Evolutionary conservation across 2,797 vertebrate genomes (phyloP).

Genomic region (Nyctalus aviator): DNA sequence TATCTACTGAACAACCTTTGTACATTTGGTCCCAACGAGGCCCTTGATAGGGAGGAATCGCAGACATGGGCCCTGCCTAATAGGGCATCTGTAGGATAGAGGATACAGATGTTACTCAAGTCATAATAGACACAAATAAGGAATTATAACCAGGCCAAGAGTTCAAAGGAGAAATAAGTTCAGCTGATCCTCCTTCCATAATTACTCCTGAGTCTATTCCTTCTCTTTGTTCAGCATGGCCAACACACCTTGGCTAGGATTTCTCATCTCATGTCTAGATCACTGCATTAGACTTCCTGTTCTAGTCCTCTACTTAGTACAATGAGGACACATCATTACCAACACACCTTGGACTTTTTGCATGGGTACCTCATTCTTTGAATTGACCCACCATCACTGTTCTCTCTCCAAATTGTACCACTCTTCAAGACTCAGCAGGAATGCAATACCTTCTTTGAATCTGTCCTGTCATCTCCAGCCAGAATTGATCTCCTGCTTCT

Average conservation of each 20-base stretch:
- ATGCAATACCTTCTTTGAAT: not conserved
- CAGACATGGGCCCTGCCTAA: not conserved
- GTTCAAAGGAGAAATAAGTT: not conserved
- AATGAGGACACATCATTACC: not conserved
- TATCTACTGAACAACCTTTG: not conserved
- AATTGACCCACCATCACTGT: not conserved
- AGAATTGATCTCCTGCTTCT: not conserved
- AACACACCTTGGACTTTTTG: not conserved
- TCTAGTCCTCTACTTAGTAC: not conserved
- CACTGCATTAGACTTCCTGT: not conserved
- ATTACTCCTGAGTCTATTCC: not conserved
- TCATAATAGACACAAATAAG: not conserved
- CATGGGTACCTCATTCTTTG: not conserved
- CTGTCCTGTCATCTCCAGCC: not conserved
- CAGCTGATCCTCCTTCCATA: not conserved
- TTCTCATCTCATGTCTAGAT: not conserved
- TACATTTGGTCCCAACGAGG: not conserved
- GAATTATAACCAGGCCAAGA: not conserved
- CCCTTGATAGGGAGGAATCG: too few species aligned
- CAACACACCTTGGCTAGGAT: rapidly evolving
- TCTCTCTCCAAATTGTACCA: not conserved
- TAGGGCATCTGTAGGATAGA: not conserved
- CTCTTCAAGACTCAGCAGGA: not conserved
- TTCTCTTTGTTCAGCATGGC: not conserved
- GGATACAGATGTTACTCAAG: not conserved